Evolutionary conservation across 2,113 vertebrate species (phyloP).

Genomic region (Marmota flaviventris): DNA sequence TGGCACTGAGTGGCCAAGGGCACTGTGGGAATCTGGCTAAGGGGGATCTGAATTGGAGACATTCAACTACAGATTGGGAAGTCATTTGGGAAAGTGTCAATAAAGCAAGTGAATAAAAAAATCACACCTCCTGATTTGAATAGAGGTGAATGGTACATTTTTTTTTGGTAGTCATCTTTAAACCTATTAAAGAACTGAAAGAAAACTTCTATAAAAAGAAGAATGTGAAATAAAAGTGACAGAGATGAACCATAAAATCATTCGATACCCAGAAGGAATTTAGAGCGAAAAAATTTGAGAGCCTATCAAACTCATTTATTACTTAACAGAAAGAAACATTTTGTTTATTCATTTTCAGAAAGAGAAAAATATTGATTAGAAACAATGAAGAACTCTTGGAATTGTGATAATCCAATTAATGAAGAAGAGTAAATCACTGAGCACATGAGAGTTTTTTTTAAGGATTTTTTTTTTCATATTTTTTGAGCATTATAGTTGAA

Average conservation of each 20-base stretch:
- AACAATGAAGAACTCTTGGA: conserved; percentile 36
- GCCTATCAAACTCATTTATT: neutral
- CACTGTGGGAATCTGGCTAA: neutral
- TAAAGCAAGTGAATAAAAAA: conserved; percentile 31
- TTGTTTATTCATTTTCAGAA: conserved; percentile 26
- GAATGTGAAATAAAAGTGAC: conserved; percentile 13
- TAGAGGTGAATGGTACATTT: neutral
- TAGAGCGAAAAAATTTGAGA: neutral
- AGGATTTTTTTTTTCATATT: no score
- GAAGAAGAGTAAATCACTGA: neutral
- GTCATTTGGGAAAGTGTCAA: neutral
- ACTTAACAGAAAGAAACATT: neutral
- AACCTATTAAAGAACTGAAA: conserved; percentile 8
- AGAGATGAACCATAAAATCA: conserved; percentile 19
- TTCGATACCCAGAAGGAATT: neutral
- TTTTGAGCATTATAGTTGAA: no score
- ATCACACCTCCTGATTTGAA: conserved; percentile 2
- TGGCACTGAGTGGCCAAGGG: neutral
- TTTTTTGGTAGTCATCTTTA: neutral
- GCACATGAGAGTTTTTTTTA: neutral
- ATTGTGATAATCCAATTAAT: conserved; percentile 48
- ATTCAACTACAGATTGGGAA: neutral
- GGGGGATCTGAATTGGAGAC: neutral
- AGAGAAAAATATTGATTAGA: conserved; percentile 26
- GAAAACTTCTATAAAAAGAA: conserved; percentile 30